Base-by-base conservation (phyloP, 2,888 invertebrate species). In the Chrysolina haemoptera region DNA sequence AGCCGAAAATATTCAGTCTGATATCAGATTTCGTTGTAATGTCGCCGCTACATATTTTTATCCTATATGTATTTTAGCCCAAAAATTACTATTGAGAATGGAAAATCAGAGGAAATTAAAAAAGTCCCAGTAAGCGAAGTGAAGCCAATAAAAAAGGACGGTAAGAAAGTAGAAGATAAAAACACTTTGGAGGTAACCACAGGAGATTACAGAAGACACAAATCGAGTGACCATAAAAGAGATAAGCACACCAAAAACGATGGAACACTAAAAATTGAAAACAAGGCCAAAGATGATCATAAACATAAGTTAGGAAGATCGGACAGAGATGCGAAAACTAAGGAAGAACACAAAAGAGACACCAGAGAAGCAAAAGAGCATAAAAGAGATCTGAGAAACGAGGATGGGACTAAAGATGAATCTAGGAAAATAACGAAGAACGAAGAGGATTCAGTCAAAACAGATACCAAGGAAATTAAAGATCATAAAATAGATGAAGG, bases 11-110 rank as follows among this genome's bases (percentile, higher is more conserved):
- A 27, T 1, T 27, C 27, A 27, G 27, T 27, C 27, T 27, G 27
- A 35, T 35, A 35, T 6, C 35, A 35, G 35, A 35, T 6, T 6
- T 8, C 8, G 35, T 35, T 35, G 35, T 6, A 35, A 35, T 35
- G 35, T 35, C 35, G 35, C 35, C 35, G 4, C 6, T 35, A 8
- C 35, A 8, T 35, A 6, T 8, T 35, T 35, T 6, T 6, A 35
- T 35, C 8, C 35, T 3, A 6, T 6, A 35, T 46, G 8, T 18
- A 41, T 83, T 84, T 59, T 75, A 87, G 87, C 72, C 87, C 87
- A 1, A 87, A 86, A 76, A 88, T 88, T n/a, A 87, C 80, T 27
- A 88, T 88, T 41, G 87, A 88, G 82, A 86, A 84, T 68, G 87
- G 86, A n/a, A 79, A 82, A 65, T 79, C 81, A 16, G 85, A 85